phyloP scores from a whole-genome alignment of 2,888 invertebrate genomes.

The Eilema depressum region DNA sequence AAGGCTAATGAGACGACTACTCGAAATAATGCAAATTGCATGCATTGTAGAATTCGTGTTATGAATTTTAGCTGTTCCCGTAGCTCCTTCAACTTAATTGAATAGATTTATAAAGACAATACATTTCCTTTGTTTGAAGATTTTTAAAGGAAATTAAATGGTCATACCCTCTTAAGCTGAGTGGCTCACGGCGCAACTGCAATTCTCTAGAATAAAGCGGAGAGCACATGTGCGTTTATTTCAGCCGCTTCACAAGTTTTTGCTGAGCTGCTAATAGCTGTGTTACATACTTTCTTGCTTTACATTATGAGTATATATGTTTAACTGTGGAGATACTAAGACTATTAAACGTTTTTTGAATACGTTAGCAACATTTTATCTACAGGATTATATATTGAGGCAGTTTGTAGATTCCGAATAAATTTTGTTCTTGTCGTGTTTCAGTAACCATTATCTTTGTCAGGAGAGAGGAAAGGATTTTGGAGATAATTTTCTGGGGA shows the following conservation, averaged over 20 bases:
- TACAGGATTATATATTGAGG: not conserved
- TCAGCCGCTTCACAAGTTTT: constrained; percentile 43
- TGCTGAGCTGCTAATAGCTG: constrained; percentile 32
- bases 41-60: not conserved
- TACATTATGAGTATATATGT: not conserved
- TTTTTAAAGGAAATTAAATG: constrained; percentile 55
- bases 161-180: constrained; percentile 55
- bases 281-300: constrained; percentile 38
- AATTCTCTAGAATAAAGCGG: constrained; percentile 50
- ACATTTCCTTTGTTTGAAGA: constrained; percentile 46
- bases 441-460: too few relatives aligned
- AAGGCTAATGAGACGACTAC: not conserved
- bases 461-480: too few relatives aligned
- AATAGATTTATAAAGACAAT: constrained; percentile 42
- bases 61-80: not conserved
- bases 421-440: too few relatives aligned
- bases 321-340: not conserved
- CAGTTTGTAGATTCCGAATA: too few relatives aligned
- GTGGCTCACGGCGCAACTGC: constrained; percentile 54
- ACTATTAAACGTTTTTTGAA: not conserved
- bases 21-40: not conserved
- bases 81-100: constrained; percentile 24
- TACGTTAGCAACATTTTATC: not conserved
- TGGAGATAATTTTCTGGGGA: too few relatives aligned
- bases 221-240: constrained; percentile 47